Conservation (phyloP, 2,113 vertebrate genomes). For the Chaetorhynchus papuensis region DNA sequence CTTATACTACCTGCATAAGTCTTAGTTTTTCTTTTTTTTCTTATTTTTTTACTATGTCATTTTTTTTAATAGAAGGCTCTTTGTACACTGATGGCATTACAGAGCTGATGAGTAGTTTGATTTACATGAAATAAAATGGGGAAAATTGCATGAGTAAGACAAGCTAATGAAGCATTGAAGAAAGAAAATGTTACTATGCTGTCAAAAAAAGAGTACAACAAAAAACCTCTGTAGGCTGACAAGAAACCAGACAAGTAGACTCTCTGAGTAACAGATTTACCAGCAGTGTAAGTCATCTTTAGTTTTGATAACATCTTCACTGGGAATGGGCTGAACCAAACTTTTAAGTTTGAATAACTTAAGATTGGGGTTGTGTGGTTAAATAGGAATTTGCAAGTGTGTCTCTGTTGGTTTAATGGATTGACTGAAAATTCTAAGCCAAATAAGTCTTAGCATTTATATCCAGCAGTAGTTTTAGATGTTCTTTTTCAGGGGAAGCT, state of each 20-base stretch:
- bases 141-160: conserved; percentile 52
- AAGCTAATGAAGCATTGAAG: conserved; percentile 50
- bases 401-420: background rate
- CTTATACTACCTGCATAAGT: background rate
- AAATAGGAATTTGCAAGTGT: background rate
- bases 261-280: conserved; percentile 51
- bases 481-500: background rate
- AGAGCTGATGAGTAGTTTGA: conserved; percentile 41
- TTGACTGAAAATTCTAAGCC: background rate
- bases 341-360: background rate
- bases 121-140: conserved; percentile 54
- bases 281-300: conserved; percentile 4
- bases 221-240: conserved; percentile 24
- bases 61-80: background rate
- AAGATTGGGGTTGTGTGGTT: background rate
- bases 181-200: conserved; percentile 42
- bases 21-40: background rate
- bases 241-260: conserved; percentile 48
- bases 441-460: background rate
- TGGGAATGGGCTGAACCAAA: background rate
- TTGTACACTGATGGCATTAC: conserved; percentile 2
- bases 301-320: conserved; percentile 25
- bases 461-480: background rate
- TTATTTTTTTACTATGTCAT: background rate
- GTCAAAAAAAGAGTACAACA: background rate